Evolutionary conservation across 1,140 invertebrate species (phyloP).

Genomic region (Aphaenogaster floridana): DNA sequence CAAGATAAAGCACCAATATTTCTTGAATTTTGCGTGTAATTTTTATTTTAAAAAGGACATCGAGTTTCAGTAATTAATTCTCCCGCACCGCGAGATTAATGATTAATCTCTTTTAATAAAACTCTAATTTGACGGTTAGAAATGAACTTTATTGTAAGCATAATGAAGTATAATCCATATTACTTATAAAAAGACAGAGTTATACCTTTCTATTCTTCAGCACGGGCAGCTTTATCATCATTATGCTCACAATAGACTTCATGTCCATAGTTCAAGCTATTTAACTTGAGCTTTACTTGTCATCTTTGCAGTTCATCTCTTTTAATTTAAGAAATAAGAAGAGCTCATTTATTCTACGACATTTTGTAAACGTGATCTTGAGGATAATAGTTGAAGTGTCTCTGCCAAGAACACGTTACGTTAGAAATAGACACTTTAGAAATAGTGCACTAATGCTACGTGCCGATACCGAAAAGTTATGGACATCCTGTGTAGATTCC

Average conservation of each 20-base stretch:
- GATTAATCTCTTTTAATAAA: slow-evolving; percentile 30
- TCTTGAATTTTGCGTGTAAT: background rate
- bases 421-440: background rate
- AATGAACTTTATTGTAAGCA: slow-evolving; percentile 5
- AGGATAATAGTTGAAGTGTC: background rate
- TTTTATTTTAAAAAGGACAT: slow-evolving; percentile 11
- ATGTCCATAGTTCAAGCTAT: background rate
- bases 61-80: background rate
- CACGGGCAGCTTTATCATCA: slow-evolving; percentile 17
- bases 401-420: background rate
- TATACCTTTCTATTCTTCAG: slow-evolving; percentile 12
- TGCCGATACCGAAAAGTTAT: background rate
- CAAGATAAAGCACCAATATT: background rate
- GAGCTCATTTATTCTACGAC: background rate
- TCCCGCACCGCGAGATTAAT: too few relatives aligned
- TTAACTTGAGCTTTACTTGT: slow-evolving; percentile 13
- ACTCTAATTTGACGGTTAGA: slow-evolving; percentile 2
- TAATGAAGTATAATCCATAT: slow-evolving; percentile 26
- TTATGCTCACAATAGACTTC: background rate
- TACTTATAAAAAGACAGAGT: slow-evolving; percentile 24
- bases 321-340: background rate
- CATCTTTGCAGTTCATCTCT: background rate
- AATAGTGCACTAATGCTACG: background rate
- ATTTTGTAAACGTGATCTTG: background rate
- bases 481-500: background rate